Base-by-base conservation (phyloP, 2,113 vertebrate genomes). In the Nycticryphes semicollaris region DNA sequence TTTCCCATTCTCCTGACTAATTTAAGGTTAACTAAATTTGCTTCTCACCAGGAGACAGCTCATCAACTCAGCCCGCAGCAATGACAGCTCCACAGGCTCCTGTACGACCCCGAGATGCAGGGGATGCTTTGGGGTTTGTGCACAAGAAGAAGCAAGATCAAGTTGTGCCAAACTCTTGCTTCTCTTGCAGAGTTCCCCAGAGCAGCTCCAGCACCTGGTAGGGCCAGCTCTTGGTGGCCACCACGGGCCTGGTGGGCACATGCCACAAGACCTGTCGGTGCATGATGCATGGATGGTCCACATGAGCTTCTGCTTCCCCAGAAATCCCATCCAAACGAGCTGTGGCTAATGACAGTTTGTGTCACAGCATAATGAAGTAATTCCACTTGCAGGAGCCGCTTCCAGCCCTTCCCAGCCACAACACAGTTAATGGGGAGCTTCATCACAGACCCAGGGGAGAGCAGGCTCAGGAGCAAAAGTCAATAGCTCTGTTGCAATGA, bases 11-110 rank as follows among this genome's bases (percentile, higher is more conserved):
- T 74, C 80, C 59, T 64, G 75, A 63, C 75, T 86, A 50, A 91
- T 69, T 78, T 77, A 63, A 82, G 94, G 80, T 85, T 89, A 89
- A 86, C 80, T 54, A 64, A 59, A 74, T 82, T 85, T 50, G 80
- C 47, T 73, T 78, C 80, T 77, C 70, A n/a, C 53, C 84, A 31
- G 75, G 47, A 73, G 70, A 51, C 60, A 74, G 90, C 67, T 68
- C 64, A 28, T 67, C 73, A 56, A 68, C 87, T 74, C 62, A 60
- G 68, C 78, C 41, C 63, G 16, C 57, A 9, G 50, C 5, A 31
- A 43, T 1, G 3, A 76, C 13, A 69, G 74, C 68, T 66, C 63
- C 1, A 0, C 20, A 18, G 50, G 62, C 50, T 53, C 54, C 45
- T 1, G 3, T 37, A 3, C 0, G 1, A 25, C 51, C n/a, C 51